phyloP scores from a whole-genome alignment of 2,113 vertebrate species.

The Nymphicus hollandicus region DNA sequence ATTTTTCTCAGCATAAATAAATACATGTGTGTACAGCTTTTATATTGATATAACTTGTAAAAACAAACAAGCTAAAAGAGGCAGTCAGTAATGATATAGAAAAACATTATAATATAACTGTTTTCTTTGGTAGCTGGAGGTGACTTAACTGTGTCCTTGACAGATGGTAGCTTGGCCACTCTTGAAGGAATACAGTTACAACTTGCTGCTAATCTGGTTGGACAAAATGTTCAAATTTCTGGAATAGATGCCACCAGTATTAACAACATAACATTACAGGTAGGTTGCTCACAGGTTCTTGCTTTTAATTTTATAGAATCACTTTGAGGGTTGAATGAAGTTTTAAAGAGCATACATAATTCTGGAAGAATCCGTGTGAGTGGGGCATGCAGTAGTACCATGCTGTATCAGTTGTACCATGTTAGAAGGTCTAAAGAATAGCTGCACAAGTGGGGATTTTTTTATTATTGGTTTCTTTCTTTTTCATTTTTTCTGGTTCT shows the following conservation, averaged over 20 bases:
- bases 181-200: slow-evolving; percentile 97
- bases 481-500: background rate
- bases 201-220: slow-evolving; percentile 89
- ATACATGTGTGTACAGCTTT: background rate
- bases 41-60: background rate
- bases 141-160: slow-evolving; percentile 94
- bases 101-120: slow-evolving; percentile 46
- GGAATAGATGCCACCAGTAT: slow-evolving; percentile 91
- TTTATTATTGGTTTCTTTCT: background rate
- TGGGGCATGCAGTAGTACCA: background rate
- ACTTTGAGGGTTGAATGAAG: background rate
- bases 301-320: background rate
- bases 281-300: slow-evolving; percentile 16
- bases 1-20: background rate
- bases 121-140: slow-evolving; percentile 81
- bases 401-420: background rate
- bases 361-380: background rate
- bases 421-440: background rate
- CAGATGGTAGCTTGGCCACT: slow-evolving; percentile 89
- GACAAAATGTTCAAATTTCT: slow-evolving; percentile 96
- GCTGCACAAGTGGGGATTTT: background rate
- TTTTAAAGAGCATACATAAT: background rate
- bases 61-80: background rate
- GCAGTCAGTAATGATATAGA: background rate
- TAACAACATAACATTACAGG: slow-evolving; percentile 98